Conservation (phyloP, 2,797 vertebrate species). For the Myotis planiceps region DNA sequence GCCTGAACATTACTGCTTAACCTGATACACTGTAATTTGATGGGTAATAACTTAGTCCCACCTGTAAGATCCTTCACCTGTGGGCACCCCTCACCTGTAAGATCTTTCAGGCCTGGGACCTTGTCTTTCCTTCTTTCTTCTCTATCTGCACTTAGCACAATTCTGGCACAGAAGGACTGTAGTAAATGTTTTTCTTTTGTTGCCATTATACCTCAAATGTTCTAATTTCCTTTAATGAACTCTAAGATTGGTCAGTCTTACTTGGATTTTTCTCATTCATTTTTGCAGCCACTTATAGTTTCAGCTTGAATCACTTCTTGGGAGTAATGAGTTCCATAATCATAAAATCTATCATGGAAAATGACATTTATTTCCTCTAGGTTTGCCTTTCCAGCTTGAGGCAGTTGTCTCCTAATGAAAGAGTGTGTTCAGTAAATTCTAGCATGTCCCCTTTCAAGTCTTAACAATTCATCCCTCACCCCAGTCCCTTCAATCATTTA, state of each 20-base stretch:
- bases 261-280: not conserved
- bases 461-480: not conserved
- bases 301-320: not conserved
- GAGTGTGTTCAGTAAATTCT: not conserved
- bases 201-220: not conserved
- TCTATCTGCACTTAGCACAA: not conserved
- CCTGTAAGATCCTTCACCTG: no score
- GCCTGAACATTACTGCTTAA: no score
- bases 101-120: not conserved
- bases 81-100: not conserved
- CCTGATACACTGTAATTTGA: no score
- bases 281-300: not conserved
- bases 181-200: not conserved
- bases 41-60: no score
- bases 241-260: not conserved
- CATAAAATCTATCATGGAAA: not conserved
- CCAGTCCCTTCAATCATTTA: not conserved
- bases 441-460: not conserved
- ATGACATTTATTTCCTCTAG: not conserved
- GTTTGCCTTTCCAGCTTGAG: not conserved
- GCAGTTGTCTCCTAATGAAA: not conserved
- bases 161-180: not conserved
- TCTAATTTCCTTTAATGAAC: not conserved
- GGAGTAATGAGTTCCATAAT: not conserved
- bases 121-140: not conserved